Conservation (phyloP, 2,797 vertebrate genomes). For the Amblyraja radiata region DNA sequence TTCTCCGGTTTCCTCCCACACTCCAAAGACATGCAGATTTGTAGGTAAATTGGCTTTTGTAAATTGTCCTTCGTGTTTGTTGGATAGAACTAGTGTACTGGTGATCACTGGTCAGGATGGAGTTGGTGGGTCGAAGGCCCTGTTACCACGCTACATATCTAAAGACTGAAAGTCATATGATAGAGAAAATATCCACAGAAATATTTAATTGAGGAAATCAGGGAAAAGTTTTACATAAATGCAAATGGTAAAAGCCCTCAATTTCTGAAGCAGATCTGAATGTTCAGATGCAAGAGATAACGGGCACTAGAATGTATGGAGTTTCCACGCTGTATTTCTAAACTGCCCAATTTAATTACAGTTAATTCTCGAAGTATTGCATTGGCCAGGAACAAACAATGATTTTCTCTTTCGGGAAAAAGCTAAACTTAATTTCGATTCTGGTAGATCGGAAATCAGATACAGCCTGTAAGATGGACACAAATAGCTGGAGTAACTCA, state of each 20-base stretch:
- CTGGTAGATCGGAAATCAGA: neutral
- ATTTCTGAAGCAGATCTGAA: neutral
- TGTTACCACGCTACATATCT: too few species aligned
- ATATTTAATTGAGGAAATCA: neutral
- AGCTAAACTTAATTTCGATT: neutral
- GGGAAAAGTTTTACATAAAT: neutral
- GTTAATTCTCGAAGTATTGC: neutral
- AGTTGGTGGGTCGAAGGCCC: too few species aligned
- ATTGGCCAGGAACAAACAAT: neutral
- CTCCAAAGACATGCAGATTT: too few species aligned
- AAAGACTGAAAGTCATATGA: too few species aligned
- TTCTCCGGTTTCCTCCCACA: too few species aligned
- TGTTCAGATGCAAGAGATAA: neutral
- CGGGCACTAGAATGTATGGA: neutral
- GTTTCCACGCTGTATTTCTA: neutral
- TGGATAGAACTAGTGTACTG: too few species aligned
- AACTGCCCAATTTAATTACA: neutral
- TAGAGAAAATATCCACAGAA: neutral
- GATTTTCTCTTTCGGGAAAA: neutral
- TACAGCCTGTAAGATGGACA: neutral
- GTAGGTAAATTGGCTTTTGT: too few species aligned
- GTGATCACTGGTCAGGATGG: too few species aligned
- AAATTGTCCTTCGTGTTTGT: too few species aligned
- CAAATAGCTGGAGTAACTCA: too few species aligned
- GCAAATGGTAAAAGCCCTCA: neutral